Base-by-base conservation (phyloP, 2,797 vertebrate genomes). In the Molossus alvarezi region DNA sequence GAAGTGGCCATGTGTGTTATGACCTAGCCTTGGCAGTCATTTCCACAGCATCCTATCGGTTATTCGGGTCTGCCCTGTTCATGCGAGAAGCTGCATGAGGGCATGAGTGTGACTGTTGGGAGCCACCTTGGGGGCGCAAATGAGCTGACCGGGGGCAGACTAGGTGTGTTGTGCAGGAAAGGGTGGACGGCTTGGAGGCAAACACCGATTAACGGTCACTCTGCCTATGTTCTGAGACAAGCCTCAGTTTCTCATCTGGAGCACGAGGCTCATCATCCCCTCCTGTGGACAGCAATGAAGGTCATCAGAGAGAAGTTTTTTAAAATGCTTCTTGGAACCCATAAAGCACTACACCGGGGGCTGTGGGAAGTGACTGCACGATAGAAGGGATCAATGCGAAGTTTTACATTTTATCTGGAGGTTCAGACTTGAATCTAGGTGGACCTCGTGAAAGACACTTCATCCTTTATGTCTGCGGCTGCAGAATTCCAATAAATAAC, bases 401-500 rank as follows among this genome's bases (percentile, higher is more conserved):
- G 15, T 9, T 58, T 64, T 67, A 9, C 51, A 17, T 89, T 91
- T 89, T 65, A n/a, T 75, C 71, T 29, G 75, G 64, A 48, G 83
- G 37, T 72, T 88, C 48, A 53, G n/a, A 57, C 37, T 58, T 69
- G 33, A 45, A 11, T 79, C 9, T 23, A 58, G 58, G 37, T 62
- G 27, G 21, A 3, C 85, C 20, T 37, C n/a, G 10, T 3, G 18
- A 72, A 69, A 87, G 83, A 60, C 21, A 13, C 33, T 67, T 48
- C 27, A 27, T 45, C 81, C 13, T 84, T 93, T 45, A 23, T 76
- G 69, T 73, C 64, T 80, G 23, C 53, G 69, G 55, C 53, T 71
- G 29, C 37, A 64, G 90, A 72, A 71, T 76, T 71, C 81, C 60
- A 89, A 12, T 48, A 71, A 85, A 37, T 55, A 41, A 33, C 57